Evolutionary conservation across 2,888 invertebrate genomes (phyloP), one percentile per base, ranked within the genome.

Genomic region (Melinaea marsaeus): DNA sequence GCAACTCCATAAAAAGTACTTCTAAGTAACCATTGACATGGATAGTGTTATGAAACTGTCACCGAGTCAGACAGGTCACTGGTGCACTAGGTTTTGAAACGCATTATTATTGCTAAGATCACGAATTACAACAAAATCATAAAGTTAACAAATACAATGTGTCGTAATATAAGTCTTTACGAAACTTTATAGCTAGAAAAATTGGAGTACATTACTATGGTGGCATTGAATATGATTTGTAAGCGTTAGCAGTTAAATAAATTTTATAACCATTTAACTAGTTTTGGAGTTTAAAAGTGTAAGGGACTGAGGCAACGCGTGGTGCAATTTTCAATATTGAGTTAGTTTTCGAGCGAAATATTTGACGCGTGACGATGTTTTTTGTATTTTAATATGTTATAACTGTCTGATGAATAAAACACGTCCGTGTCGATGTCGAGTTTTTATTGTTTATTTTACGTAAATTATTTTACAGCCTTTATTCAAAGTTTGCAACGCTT

Each of bases 221-320:
- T 82, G 85, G 81, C 86, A 85, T 87, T 86, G 87, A 85, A 78
- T 81, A 80, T 73, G 69, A 59, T 68, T 47, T 55, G 63, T 11
- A 32, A 51, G 22, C 22, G 22, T 51, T 61, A 59, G 60, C 65
- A 59, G 61, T 76, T 76, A 78, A 75, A 76, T 75, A 72, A 77
- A 73, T 72, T 78, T 80, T 79, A 76, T 76, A 74, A 75, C 77
- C 76, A 81, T 83, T 85, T 80, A 73, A 73, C 63, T 69, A 62
- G 69, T 67, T 71, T 72, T 71, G 75, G 71, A 76, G 73, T 77
- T 79, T 79, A 86, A 83, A 86, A 76, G 75, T 79, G 77, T 69
- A 73, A 74, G 77, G 69, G 69, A 74, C 72, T 78, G 74, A 58
- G 69, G 75, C 74, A 76, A 79, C 70, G 58, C 70, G 62, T 75